Percentiles rank a stretch among this genome's conserved stretches.
These are phyloP conservation scores for Helogale parvula DNA, from an alignment of 2,113 vertebrate genomes.

Conservation along the genomic window DNA sequence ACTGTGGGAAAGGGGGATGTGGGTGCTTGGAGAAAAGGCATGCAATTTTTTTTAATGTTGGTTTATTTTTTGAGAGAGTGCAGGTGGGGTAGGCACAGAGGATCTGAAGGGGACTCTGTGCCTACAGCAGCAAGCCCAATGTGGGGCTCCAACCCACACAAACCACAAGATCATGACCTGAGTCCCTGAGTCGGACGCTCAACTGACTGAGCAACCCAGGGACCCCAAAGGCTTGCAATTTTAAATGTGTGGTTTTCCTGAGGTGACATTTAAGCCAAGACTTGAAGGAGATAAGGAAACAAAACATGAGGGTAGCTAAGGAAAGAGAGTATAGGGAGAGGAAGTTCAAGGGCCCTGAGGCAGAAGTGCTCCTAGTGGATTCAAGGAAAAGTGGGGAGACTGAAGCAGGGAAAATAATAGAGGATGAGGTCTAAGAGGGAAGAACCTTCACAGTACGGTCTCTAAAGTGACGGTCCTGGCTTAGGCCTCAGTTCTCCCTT, in stretches of 20 bases:
- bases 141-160: too few species aligned
- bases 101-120: too few species aligned
- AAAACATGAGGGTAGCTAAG: not conserved
- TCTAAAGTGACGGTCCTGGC: not conserved
- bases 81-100: too few species aligned
- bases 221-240: not conserved
- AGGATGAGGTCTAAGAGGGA: not conserved
- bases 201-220: too few species aligned
- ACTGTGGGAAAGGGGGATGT: not conserved
- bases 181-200: too few species aligned
- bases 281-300: not conserved
- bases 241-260: not conserved
- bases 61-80: too few species aligned
- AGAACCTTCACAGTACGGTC: not conserved
- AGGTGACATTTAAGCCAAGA: not conserved
- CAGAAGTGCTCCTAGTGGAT: not conserved
- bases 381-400: not conserved
- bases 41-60: not conserved
- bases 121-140: too few species aligned
- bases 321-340: not conserved
- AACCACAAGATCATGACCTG: too few species aligned
- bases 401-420: not conserved
- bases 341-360: not conserved
- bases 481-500: not conserved
- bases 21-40: not conserved